Percentiles rank a stretch among this genome's conserved stretches.
Conservation (phyloP, 2,797 vertebrate genomes). For the Hylomyscus alleni region DNA sequence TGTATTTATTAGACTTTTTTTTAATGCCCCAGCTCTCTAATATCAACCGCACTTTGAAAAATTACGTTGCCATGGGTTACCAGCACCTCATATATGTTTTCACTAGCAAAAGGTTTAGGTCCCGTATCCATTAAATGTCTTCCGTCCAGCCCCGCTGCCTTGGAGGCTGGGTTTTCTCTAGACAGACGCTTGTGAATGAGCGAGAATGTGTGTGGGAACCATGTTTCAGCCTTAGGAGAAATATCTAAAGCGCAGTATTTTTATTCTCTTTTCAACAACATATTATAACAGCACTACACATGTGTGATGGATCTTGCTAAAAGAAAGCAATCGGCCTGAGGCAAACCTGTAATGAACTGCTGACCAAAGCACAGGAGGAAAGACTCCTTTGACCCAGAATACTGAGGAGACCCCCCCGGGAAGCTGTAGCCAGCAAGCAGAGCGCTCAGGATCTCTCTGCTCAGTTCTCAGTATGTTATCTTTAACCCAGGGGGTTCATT, state of each 20-base stretch:
- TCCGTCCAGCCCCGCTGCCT: neutral
- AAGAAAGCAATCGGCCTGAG: slow-evolving; percentile 71
- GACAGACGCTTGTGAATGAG: slow-evolving; percentile 18
- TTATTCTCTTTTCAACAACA: slow-evolving; percentile 20
- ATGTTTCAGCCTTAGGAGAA: slow-evolving; percentile 58
- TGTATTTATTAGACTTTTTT: slow-evolving; percentile 57
- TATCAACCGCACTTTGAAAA: slow-evolving; percentile 35
- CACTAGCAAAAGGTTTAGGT: slow-evolving; percentile 19
- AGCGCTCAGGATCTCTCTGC: slow-evolving; percentile 31
- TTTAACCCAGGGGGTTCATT: slow-evolving; percentile 14
- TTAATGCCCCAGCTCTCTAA: slow-evolving; percentile 59
- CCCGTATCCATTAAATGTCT: neutral
- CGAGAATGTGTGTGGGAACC: slow-evolving; percentile 8
- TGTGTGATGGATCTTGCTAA: slow-evolving; percentile 74
- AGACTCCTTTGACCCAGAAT: neutral
- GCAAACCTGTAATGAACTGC: slow-evolving; percentile 70
- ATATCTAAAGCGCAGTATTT: slow-evolving; percentile 45
- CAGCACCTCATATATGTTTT: neutral
- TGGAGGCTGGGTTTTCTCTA: neutral
- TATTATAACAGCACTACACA: slow-evolving; percentile 38
- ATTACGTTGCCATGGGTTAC: slow-evolving; percentile 67
- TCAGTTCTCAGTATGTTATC: slow-evolving; percentile 33
- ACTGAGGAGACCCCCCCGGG: slow-evolving; percentile 59
- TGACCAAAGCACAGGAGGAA: slow-evolving; percentile 50
- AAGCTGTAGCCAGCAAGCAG: neutral